Conservation (phyloP, 2,888 invertebrate species). For the Drosophila mettleri region DNA sequence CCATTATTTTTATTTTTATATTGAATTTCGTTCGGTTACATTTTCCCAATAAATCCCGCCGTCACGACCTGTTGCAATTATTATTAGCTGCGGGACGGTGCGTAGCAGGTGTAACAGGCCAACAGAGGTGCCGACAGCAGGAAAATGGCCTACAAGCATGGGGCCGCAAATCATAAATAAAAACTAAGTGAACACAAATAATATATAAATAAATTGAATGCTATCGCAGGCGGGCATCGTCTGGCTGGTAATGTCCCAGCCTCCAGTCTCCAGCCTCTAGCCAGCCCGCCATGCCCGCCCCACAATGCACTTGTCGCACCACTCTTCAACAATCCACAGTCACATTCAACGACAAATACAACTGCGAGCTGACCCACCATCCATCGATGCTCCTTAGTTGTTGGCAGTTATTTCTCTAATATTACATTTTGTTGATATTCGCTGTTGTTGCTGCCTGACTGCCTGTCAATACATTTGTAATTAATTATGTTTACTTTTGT, state of each 20-base stretch:
- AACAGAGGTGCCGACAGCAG: constrained; percentile 14
- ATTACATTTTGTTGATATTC: constrained; percentile 11
- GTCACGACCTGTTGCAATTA: constrained; percentile 59
- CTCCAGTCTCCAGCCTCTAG: no score
- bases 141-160: constrained; percentile 6
- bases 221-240: constrained; percentile 39
- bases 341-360: constrained; percentile 13
- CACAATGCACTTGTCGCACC: neutral
- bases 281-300: neutral
- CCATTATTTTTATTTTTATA: neutral
- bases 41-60: constrained; percentile 20
- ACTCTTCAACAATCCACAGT: constrained; percentile 9
- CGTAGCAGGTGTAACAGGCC: constrained; percentile 13
- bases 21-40: constrained; percentile 10
- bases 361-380: constrained; percentile 46
- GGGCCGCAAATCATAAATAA: constrained; percentile 49
- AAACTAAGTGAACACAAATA: constrained; percentile 35
- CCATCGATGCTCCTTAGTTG: constrained; percentile 31
- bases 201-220: constrained; percentile 26
- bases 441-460: constrained; percentile 32
- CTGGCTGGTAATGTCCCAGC: constrained; percentile 2
- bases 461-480: constrained; percentile 43
- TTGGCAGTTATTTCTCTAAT: constrained; percentile 10
- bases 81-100: constrained; percentile 14
- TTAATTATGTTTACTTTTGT: constrained; percentile 38